phyloP scores from a whole-genome alignment of 2,888 invertebrate species.

The Sinopyrophorus schimmeli region DNA sequence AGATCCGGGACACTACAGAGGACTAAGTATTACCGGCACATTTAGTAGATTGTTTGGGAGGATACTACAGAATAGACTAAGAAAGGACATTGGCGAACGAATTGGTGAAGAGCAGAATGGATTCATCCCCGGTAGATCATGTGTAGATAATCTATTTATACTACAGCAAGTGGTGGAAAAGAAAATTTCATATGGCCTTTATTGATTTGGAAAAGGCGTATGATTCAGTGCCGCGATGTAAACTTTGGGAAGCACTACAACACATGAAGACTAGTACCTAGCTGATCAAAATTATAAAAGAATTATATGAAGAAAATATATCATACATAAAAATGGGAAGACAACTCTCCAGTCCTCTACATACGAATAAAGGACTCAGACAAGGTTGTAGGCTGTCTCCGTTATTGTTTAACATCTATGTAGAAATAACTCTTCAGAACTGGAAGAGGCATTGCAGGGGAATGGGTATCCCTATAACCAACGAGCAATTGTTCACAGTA shows the following conservation, averaged over 20 bases:
- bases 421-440: slow-evolving; percentile 1
- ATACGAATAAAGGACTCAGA: slow-evolving; percentile 1
- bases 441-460: slow-evolving; percentile 2
- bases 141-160: slow-evolving; percentile 4
- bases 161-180: slow-evolving; percentile 1
- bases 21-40: neutral
- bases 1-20: too few relatives aligned
- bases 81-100: neutral
- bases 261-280: neutral
- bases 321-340: slow-evolving; percentile 3
- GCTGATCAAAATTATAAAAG: slow-evolving; percentile 1
- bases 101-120: neutral
- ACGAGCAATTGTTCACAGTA: neutral
- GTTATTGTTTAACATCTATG: slow-evolving; percentile 5
- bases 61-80: too few relatives aligned
- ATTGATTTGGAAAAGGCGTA: neutral
- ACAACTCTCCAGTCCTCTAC: slow-evolving; percentile 4
- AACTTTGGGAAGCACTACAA: slow-evolving; percentile 1
- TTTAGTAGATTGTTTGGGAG: neutral
- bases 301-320: neutral
- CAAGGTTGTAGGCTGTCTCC: slow-evolving; percentile 4
- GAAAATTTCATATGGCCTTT: slow-evolving; percentile 4
- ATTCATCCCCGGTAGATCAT: slow-evolving; percentile 1
- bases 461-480: slow-evolving; percentile 2
- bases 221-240: slow-evolving; percentile 3